Evolutionary conservation across 2,113 vertebrate species (phyloP).

Genomic region (Herpetotheres cachinnans): DNA sequence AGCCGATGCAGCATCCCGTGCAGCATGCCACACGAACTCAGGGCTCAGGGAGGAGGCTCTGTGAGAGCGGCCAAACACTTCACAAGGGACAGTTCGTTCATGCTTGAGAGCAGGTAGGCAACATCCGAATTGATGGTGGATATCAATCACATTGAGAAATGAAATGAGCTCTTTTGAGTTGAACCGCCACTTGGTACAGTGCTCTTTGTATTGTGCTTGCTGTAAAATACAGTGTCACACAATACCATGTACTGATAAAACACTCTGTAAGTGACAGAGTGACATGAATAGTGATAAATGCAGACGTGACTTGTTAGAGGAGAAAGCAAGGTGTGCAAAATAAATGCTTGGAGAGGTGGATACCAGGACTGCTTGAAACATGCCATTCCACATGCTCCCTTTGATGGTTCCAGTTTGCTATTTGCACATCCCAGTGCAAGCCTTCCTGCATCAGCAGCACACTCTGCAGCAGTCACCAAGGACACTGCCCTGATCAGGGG

Average conservation of each 20-base stretch:
- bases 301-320: not conserved
- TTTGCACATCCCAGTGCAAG: not conserved
- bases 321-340: not conserved
- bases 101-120: not conserved
- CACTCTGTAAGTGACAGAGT: not conserved
- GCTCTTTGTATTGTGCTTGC: not conserved
- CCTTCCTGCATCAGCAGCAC: not conserved
- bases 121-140: not conserved
- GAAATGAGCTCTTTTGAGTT: not conserved
- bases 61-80: not conserved
- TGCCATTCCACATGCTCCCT: not conserved
- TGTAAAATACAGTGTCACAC: not conserved
- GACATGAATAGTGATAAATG: not conserved
- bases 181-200: not conserved
- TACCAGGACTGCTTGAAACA: not conserved
- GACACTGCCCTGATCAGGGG: not conserved
- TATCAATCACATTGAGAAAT: not conserved
- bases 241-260: not conserved
- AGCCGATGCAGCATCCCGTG: fast-evolving
- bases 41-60: not conserved
- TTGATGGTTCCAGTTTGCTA: not conserved
- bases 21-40: fast-evolving
- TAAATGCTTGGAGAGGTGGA: not conserved
- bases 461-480: not conserved
- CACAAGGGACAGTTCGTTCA: not conserved